Conservation (phyloP, 1,140 invertebrate species). For the Drosophila malerkotliana region DNA sequence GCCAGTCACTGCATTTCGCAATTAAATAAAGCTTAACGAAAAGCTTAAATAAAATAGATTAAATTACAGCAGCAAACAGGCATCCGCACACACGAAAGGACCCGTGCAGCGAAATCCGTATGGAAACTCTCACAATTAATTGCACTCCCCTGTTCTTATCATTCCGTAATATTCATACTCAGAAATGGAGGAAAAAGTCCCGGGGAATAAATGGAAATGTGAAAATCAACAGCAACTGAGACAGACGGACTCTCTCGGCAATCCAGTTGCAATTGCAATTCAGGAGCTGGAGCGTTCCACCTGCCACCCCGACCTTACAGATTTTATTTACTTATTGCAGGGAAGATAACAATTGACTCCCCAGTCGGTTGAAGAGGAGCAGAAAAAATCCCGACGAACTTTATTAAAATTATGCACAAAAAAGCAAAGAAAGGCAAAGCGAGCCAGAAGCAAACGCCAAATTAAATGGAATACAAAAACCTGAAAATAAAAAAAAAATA, state of each 20-base stretch:
- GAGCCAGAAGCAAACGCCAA: conserved; percentile 58
- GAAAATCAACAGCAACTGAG: conserved; percentile 21
- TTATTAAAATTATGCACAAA: conserved; percentile 73
- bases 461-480: conserved; percentile 66
- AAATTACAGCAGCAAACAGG: conserved; percentile 42
- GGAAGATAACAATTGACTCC: conserved; percentile 73
- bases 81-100: neutral
- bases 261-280: conserved; percentile 41
- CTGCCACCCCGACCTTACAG: conserved; percentile 6
- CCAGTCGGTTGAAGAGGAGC: conserved; percentile 10
- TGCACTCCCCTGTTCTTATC: conserved; percentile 44
- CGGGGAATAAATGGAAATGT: conserved; percentile 12
- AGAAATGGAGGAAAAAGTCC: neutral
- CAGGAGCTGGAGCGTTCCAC: conserved; percentile 20
- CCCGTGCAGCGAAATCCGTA: conserved; percentile 11
- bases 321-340: conserved; percentile 69
- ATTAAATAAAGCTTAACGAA: conserved; percentile 67
- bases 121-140: conserved; percentile 57
- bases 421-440: conserved; percentile 34
- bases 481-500: conserved; percentile 1
- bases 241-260: conserved; percentile 5
- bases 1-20: conserved; percentile 23
- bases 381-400: conserved; percentile 66
- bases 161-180: conserved; percentile 38
- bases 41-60: conserved; percentile 69